Evolutionary conservation across 2,113 vertebrate genomes (phyloP).

Genomic region (Centropristis striata): DNA sequence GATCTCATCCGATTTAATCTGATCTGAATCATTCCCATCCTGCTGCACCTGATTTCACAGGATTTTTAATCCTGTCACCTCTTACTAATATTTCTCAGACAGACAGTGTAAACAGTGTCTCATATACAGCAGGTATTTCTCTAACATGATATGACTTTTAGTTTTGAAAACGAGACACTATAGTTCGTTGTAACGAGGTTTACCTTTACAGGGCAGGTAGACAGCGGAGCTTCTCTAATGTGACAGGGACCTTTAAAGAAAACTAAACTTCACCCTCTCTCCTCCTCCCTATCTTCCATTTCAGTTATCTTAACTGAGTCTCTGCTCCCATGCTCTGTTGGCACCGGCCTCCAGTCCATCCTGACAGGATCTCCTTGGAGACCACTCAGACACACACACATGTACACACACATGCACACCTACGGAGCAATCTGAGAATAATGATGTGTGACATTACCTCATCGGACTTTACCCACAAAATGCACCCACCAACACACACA

Average conservation of each 20-base stretch:
- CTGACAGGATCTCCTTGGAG: conserved; percentile 34
- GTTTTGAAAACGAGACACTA: not conserved
- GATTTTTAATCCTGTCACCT: not conserved
- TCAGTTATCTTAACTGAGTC: conserved; percentile 29
- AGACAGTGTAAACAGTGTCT: not conserved
- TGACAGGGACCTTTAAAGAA: conserved; percentile 50
- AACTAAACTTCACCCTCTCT: conserved; percentile 8
- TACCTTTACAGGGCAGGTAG: conserved; percentile 8
- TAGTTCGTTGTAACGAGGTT: conserved; percentile 24
- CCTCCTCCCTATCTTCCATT: not conserved
- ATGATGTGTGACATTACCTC: conserved; percentile 63
- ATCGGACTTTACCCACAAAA: conserved; percentile 22
- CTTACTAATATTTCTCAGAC: not conserved
- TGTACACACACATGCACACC: conserved; percentile 5
- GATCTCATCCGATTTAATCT: no score
- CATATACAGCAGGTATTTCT: not conserved
- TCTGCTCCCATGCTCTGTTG: conserved; percentile 26
- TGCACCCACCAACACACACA: conserved; percentile 25
- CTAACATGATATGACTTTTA: not conserved
- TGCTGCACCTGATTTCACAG: no score
- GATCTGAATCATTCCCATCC: not conserved
- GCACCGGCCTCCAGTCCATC: conserved; percentile 1
- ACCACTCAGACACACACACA: conserved; percentile 9
- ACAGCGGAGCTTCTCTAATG: conserved; percentile 24
- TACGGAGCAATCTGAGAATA: conserved; percentile 39